A percentile compares a stretch with the other conserved stretches of the same genome.
These are phyloP conservation scores for Thamnophis elegans DNA, from an alignment of 2,797 vertebrate genomes.

Conservation along the genomic window DNA sequence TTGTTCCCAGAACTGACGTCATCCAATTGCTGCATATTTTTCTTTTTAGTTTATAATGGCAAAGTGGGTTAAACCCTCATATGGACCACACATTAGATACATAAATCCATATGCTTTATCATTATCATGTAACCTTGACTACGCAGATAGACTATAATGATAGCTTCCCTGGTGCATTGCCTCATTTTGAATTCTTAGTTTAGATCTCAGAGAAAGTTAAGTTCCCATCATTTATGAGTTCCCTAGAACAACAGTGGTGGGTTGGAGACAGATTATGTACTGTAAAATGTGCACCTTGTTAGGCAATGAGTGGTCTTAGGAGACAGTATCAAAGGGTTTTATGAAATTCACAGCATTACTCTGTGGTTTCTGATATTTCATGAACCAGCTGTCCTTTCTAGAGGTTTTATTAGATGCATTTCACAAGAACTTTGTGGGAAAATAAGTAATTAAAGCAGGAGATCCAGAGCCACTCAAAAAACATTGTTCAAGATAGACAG, in stretches of 20 bases:
- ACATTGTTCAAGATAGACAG: neutral
- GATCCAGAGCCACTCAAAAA: neutral
- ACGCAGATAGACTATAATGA: neutral
- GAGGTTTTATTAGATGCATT: rapidly evolving
- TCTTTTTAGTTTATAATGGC: neutral
- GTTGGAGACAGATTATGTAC: rapidly evolving
- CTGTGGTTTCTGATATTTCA: rapidly evolving
- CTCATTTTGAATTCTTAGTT: slow-evolving; percentile 21
- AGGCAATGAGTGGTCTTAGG: neutral
- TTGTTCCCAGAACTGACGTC: neutral
- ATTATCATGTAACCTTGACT: neutral
- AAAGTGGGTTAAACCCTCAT: neutral
- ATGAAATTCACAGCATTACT: neutral
- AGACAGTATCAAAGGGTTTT: neutral
- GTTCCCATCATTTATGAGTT: neutral
- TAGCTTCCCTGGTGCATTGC: neutral
- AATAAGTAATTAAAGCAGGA: neutral
- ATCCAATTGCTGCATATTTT: neutral
- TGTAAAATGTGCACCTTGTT: neutral
- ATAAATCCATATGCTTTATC: neutral
- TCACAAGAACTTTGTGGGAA: neutral
- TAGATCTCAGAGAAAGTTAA: neutral
- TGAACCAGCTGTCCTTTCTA: neutral
- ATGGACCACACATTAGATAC: neutral
- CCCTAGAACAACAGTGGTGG: rapidly evolving